Conservation (phyloP, 2,888 invertebrate species). For the Pherbina coryleti region DNA sequence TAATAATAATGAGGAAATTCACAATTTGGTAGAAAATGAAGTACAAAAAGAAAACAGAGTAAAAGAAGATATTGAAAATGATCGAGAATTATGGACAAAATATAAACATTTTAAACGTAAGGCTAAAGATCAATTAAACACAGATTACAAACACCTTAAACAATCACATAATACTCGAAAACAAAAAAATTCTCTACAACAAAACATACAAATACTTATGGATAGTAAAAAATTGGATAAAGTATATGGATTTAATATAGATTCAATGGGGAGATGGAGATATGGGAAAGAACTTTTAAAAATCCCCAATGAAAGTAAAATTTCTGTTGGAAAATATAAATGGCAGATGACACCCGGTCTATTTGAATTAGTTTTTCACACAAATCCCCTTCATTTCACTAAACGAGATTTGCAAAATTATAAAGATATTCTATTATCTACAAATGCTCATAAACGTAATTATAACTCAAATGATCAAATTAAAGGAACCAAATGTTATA, state of each 20-base stretch:
- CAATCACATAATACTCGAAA: neutral
- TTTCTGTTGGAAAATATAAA: neutral
- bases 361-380: conserved; percentile 19
- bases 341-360: conserved; percentile 22
- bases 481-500: too few relatives aligned
- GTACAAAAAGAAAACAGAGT: neutral
- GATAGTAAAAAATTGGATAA: conserved; percentile 26
- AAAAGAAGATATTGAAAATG: neutral
- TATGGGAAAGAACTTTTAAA: conserved; percentile 17
- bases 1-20: neutral
- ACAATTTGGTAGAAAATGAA: neutral
- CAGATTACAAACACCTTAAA: neutral
- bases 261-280: conserved; percentile 13
- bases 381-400: conserved; percentile 17
- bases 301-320: conserved; percentile 6
- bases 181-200: neutral
- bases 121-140: neutral
- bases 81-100: neutral
- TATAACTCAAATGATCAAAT: too few relatives aligned
- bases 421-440: conserved; percentile 37
- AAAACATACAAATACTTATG: neutral
- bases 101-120: neutral
- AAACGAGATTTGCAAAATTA: conserved; percentile 26
- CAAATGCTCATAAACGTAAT: conserved; percentile 38
- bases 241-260: conserved; percentile 12